Evolutionary conservation across 2,888 invertebrate genomes (phyloP), one percentile per base, ranked within the genome.

Genomic region (Dorcus parallelipipedus): DNA sequence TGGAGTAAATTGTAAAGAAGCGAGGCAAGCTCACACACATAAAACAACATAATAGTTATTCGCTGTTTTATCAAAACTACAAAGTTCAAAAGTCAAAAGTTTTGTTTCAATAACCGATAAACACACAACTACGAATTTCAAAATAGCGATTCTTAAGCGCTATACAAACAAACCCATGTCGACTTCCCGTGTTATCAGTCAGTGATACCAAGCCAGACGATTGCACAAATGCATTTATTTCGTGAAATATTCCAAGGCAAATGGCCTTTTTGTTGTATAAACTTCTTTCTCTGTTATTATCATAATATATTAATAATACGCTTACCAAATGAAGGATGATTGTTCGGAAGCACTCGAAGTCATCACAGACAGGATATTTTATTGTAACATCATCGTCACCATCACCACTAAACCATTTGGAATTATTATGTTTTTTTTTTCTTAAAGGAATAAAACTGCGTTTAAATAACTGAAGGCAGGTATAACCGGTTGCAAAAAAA

Each of bases 11-110:
- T 17, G 43, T 9, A 9, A 14, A 20, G 20, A 49, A 49, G 26
- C 5, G 26, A 5, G 26, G 26, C 26, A 33, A 33, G 26, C 26
- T 33, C 26, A 33, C 26, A 42, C 7, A 42, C 42, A 42, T 42
- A 10, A 10, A 42, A 17, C 10, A 7, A 42, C 42, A 42, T 17
- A 10, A 10, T 33, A 49, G 49, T 65, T 64, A 65, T 64, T 68
- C 63, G 63, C 57, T 52, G 60, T 41, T 65, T 67, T 69, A 67
- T 67, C 67, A 45, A 49, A 59, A 61, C 56, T 56, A 58, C 68
- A 71, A 69, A 73, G 72, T 73, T 72, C 72, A 71, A 66, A 65
- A 69, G 72, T 72, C 72, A 71, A 63, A 70, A 69, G 69, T 67
- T 33, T 64, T 64, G 56, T 62, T 67, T 64, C 57, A 60, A 64